Evolutionary conservation across 2,888 invertebrate genomes (phyloP).

Genomic region (Archips xylosteana): DNA sequence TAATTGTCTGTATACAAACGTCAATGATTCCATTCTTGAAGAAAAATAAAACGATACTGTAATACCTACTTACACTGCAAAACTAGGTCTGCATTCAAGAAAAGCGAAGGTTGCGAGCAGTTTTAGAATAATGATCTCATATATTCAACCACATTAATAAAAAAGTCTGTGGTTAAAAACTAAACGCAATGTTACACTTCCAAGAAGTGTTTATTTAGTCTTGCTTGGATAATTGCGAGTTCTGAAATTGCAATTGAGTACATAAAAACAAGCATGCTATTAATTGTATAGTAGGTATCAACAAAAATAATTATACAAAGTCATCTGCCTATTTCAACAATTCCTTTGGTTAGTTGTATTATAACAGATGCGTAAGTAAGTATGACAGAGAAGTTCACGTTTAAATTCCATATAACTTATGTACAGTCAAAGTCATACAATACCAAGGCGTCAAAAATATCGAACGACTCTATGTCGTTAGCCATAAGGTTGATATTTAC

Average conservation of each 20-base stretch:
- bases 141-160: conserved; percentile 4
- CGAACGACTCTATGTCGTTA: no score
- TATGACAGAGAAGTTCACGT: no score
- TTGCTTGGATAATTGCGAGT: background rate
- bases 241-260: background rate
- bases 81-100: background rate
- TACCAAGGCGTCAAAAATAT: no score
- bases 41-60: background rate
- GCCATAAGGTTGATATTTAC: no score
- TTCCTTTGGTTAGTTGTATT: no score
- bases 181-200: background rate
- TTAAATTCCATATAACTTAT: no score
- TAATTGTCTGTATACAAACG: background rate
- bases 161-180: background rate
- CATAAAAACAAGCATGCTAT: background rate
- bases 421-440: no score
- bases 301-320: no score
- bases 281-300: background rate
- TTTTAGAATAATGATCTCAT: conserved; percentile 11
- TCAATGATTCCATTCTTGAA: background rate
- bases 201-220: conserved; percentile 12
- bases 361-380: no score
- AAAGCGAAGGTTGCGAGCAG: background rate
- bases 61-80: background rate
- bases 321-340: no score